A percentile compares a stretch with the other conserved stretches of the same genome.
Evolutionary conservation across 2,113 vertebrate species (phyloP).

Genomic region (Burhinus oedicnemus): DNA sequence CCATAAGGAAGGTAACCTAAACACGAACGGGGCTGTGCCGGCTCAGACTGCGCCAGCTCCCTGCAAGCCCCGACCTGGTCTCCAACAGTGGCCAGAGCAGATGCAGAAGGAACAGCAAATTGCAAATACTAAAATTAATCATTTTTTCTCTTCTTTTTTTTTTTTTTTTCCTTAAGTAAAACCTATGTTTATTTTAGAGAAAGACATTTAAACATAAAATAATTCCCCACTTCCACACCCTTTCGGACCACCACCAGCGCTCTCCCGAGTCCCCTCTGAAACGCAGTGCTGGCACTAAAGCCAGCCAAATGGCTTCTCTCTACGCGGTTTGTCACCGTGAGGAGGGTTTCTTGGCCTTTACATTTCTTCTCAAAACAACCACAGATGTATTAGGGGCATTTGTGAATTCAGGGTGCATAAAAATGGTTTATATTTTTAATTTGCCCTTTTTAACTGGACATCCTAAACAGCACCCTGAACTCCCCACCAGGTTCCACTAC

Average conservation of each 20-base stretch:
- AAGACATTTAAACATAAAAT: neutral
- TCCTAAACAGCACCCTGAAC: neutral
- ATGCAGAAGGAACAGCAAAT: neutral
- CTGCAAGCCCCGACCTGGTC: neutral
- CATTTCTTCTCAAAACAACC: neutral
- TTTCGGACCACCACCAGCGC: neutral
- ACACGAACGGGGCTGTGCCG: neutral
- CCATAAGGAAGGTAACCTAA: neutral
- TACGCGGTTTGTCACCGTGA: rapidly evolving
- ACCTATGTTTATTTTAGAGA: neutral
- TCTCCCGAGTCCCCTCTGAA: neutral
- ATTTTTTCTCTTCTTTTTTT: neutral
- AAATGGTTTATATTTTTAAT: neutral
- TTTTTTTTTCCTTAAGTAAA: neutral
- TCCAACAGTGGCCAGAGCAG: neutral
- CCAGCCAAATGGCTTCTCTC: neutral
- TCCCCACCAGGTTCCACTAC: neutral
- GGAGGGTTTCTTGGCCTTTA: neutral
- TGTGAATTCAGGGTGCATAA: neutral
- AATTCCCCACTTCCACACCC: neutral
- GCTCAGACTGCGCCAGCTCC: neutral
- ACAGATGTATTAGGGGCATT: neutral
- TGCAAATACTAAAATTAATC: neutral
- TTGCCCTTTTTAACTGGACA: neutral
- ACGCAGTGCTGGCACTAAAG: neutral